Evolutionary conservation across 2,113 vertebrate genomes (phyloP), one percentile per base, ranked within the genome.

Genomic region (Pavo muticus): DNA sequence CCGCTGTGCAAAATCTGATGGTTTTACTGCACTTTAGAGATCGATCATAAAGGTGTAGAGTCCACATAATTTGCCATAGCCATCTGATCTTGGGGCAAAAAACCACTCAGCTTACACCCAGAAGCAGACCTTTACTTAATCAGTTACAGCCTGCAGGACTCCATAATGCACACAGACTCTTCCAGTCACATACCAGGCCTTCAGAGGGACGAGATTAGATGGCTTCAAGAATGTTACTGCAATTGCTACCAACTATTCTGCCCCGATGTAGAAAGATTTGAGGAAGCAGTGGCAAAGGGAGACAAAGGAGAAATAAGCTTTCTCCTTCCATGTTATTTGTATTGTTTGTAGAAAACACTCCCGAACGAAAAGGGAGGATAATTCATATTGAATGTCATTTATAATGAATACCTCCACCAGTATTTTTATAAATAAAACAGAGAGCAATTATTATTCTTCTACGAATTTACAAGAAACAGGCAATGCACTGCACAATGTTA

Each of bases 351-450:
- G 78, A 96, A 95, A 65, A 79, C 69, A 47, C 63, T 94, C 90
- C 44, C 45, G 57, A 88, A 73, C 0, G 0, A 80, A 82, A 94
- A 87, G 86, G 77, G 67, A 95, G 63, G 44, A 63, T 92, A 94
- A 94, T 95, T 95, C 67, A 95, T 95, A 96, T 94, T 97, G 91
- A 95, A 93, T 90, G 88, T 96, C 88, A 95, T 97, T 96, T 84
- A 96, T 95, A 84, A 93, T 97, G 84, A 95, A 96, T 97, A 95
- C 84, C 54, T 93, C 83, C 48, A 91, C 65, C 47, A 78, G 14
- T 52, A 37, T 84, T 95, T 94, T 21, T 95, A 96, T 94, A 94
- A 95, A 96, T 97, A 97, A 97, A 95, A 90, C 91, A 95, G 83
- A 18, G 86, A 95, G 88, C 67, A 84, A 64, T 50, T 93, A 80